Percentiles rank a stretch among this genome's conserved stretches.
Evolutionary conservation across 1,140 invertebrate genomes (phyloP).

Genomic region (Stegodyphus mimosarum): DNA sequence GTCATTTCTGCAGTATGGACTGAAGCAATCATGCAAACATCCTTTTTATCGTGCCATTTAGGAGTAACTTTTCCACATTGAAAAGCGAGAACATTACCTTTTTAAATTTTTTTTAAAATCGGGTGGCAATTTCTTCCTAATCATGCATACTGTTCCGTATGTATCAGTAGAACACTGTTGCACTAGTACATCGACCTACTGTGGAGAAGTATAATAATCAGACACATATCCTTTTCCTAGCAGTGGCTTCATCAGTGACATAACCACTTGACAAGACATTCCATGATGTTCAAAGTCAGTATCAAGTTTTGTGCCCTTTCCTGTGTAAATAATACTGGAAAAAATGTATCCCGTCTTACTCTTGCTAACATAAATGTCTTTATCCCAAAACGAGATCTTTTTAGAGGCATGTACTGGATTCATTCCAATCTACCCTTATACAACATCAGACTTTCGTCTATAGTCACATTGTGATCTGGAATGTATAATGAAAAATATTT

Average conservation of each 20-base stretch:
- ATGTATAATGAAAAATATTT: too few relatives aligned
- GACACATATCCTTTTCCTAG: slow-evolving; percentile 17
- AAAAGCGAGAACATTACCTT: slow-evolving; percentile 4
- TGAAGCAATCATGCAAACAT: too few relatives aligned
- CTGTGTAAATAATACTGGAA: slow-evolving; percentile 11
- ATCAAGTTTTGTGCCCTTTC: slow-evolving; percentile 19
- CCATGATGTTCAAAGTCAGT: background rate
- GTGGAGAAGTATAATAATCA: slow-evolving; percentile 17
- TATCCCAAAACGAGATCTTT: background rate
- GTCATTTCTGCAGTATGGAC: too few relatives aligned
- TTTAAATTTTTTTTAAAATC: slow-evolving; percentile 3
- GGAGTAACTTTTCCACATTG: background rate
- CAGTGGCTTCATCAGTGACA: slow-evolving; percentile 25
- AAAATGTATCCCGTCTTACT: background rate
- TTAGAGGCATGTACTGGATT: background rate
- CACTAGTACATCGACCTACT: background rate
- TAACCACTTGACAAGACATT: slow-evolving; percentile 1
- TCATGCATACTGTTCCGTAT: background rate
- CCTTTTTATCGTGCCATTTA: too few relatives aligned
- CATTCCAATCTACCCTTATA: background rate
- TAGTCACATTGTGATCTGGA: too few relatives aligned
- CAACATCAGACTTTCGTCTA: background rate
- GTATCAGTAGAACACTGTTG: slow-evolving; percentile 1
- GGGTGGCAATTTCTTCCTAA: background rate
- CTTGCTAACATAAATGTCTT: slow-evolving; percentile 30